phyloP scores from a whole-genome alignment of 2,888 invertebrate species.

The Resseliella maxima region DNA sequence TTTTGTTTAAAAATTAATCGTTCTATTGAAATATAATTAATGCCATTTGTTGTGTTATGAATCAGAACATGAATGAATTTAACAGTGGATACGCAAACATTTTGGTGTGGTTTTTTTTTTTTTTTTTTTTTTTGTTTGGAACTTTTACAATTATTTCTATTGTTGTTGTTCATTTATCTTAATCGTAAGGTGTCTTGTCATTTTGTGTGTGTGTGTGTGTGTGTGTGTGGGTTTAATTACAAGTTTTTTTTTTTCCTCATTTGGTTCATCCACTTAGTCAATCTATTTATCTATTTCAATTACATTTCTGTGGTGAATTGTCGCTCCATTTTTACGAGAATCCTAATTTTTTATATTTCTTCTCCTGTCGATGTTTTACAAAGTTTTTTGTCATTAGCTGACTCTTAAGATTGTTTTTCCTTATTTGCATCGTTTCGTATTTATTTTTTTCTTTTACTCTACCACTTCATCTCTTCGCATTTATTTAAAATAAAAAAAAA shows the following conservation, averaged over 20 bases:
- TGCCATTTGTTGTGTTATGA: not conserved
- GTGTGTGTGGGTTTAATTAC: not conserved
- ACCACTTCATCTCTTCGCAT: not conserved
- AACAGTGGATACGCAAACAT: not conserved
- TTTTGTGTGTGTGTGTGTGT: not conserved
- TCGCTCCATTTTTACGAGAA: not conserved
- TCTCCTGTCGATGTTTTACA: not conserved
- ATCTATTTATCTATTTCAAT: not conserved
- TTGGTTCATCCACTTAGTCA: slow-evolving; percentile 17
- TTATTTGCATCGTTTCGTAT: not conserved
- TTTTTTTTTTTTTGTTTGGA: too few species aligned
- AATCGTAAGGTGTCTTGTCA: not conserved
- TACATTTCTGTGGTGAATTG: not conserved
- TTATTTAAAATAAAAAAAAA: too few species aligned
- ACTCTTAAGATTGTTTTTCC: not conserved
- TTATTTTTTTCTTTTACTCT: not conserved
- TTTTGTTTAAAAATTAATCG: not conserved
- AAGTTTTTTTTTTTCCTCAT: slow-evolving; percentile 1
- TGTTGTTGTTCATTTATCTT: not conserved
- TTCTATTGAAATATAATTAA: slow-evolving; percentile 41
- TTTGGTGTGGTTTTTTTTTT: too few species aligned
- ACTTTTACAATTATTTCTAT: not conserved
- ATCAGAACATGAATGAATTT: too few species aligned
- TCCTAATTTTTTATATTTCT: not conserved
- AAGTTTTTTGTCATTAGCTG: not conserved